phyloP scores from a whole-genome alignment of 2,888 invertebrate species.

The Latrodectus elegans region DNA sequence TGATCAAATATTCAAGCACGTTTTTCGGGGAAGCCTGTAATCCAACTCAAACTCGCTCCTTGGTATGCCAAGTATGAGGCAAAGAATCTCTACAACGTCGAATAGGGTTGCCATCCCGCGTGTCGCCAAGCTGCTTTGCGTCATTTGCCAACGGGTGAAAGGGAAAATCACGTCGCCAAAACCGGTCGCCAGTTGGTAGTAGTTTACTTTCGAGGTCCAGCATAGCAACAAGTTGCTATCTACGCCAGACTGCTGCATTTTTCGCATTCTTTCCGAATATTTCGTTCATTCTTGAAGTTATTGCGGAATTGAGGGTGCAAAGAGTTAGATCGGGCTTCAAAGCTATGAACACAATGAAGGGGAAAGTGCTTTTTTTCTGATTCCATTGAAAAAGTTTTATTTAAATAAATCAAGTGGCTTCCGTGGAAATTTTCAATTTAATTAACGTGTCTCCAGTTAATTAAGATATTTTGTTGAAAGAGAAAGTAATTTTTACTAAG shows the following conservation, averaged over 20 bases:
- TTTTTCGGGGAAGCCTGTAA: conserved; percentile 58
- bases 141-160: conserved; percentile 29
- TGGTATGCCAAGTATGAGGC: conserved; percentile 98
- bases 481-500: no score
- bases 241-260: conserved; percentile 55
- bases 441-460: no score
- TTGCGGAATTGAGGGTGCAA: conserved; percentile 14
- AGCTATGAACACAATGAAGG: no score
- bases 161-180: conserved; percentile 25
- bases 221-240: conserved; percentile 66
- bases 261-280: conserved; percentile 64
- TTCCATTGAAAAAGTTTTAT: no score
- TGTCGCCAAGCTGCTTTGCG: conserved; percentile 48
- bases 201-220: conserved; percentile 36
- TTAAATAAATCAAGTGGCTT: no score
- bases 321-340: not conserved
- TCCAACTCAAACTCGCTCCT: conserved; percentile 75
- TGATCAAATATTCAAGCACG: conserved; percentile 50
- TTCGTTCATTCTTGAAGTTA: conserved; percentile 37
- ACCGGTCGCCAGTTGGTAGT: conserved; percentile 29
- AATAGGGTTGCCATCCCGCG: conserved; percentile 72
- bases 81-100: conserved; percentile 97
- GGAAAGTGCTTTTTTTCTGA: no score
- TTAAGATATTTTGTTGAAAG: no score
- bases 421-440: no score